These are phyloP conservation scores for Phylloscopus trochilus DNA, from an alignment of 2,113 vertebrate genomes.

Conservation along the genomic window DNA sequence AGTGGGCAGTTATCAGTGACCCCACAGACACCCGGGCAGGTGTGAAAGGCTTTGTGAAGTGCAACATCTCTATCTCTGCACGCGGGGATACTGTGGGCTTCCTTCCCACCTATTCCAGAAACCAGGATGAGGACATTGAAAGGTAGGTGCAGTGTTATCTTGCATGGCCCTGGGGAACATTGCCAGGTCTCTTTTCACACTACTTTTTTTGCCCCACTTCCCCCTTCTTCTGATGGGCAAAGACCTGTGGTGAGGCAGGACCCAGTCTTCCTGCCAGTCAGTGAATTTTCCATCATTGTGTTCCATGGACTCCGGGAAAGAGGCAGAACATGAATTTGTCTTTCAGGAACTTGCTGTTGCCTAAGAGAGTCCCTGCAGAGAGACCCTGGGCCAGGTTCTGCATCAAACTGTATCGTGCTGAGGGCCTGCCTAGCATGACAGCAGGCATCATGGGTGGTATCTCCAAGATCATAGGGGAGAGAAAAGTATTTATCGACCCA, in stretches of 20 bases:
- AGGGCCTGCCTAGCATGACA: constrained; percentile 88
- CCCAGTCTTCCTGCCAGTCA: background rate
- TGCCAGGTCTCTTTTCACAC: background rate
- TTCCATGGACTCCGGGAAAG: background rate
- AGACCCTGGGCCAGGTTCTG: constrained; percentile 89
- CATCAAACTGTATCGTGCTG: constrained; percentile 83
- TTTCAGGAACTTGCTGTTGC: constrained; percentile 87
- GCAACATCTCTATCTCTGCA: constrained; percentile 81
- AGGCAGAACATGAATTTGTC: background rate
- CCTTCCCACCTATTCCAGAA: constrained; percentile 54
- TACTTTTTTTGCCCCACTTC: background rate
- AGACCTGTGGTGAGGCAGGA: background rate
- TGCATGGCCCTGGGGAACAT: background rate
- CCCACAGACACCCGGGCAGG: constrained; percentile 86
- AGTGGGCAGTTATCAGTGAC: constrained; percentile 93
- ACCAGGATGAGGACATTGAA: constrained; percentile 83
- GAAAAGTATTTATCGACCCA: constrained; percentile 85
- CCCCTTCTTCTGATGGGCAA: background rate
- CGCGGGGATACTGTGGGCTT: constrained; percentile 78
- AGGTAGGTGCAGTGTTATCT: constrained; percentile 73
- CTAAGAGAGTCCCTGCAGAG: constrained; percentile 82
- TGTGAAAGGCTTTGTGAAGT: constrained; percentile 90
- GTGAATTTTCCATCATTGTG: background rate
- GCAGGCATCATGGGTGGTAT: constrained; percentile 86
- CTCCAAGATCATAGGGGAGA: constrained; percentile 83